Evolutionary conservation across 2,888 invertebrate genomes (phyloP), one percentile per base, ranked within the genome.

Genomic region (Drosophila incognita): DNA sequence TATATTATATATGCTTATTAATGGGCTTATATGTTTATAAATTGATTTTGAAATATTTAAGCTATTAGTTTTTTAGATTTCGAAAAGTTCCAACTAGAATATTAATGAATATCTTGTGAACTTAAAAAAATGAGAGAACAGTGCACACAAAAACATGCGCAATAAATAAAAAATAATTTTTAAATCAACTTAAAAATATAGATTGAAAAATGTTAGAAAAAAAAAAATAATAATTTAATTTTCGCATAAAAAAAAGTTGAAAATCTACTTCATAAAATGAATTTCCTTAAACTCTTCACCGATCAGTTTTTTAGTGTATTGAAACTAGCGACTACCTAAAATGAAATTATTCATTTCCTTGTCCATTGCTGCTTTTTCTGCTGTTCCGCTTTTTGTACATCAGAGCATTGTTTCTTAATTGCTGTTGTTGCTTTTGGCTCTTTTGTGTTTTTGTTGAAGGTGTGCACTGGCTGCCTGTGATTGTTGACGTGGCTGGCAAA

Each of bases 401-500:
- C 64, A 36, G 69, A 58, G 60, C 49, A 66, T 58, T 72, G 67
- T 69, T 67, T 53, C 63, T 80, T 77, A 73, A 77, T 81, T 83
- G 83, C 68, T 81, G 74, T 70, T 69, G 40, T 63, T 75, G 54
- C 53, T 62, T 24, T 69, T 61, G 48, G 33, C 40, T 57, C 61
- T 56, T 49, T 57, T 69, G 24, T 59, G 58, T 61, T 53, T 42
- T 58, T 69, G 48, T 70, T 72, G 77, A 59, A 73, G 74, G 83
- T 73, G 75, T 74, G 74, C 70, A 71, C 66, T 69, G 64, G 72
- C 70, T 71, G 74, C 67, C 68, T 57, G 51, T 69, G 79, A 76
- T 81, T 82, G 87, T 79, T 87, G 87, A 87, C 87, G 87, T 86
- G 82, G 66, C 82, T 83, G 85, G 81, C 76, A 82, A 81, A 79